Conservation (phyloP, 2,888 invertebrate species). For the Artemia sinica region DNA sequence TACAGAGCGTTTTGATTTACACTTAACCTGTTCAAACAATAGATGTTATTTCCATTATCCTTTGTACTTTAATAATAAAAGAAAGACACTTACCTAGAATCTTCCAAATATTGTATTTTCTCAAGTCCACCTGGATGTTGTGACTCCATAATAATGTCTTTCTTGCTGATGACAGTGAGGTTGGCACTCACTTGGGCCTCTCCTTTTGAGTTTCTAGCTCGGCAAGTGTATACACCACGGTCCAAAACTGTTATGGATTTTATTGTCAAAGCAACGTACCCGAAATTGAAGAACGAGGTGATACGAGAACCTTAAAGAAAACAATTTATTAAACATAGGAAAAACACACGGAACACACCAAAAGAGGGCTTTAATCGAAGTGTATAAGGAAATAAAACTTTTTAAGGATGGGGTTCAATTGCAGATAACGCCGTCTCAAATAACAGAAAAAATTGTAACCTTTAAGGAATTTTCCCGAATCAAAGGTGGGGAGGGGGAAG, state of each 20-base stretch:
- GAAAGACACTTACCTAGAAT: constrained; percentile 33
- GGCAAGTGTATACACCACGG: constrained; percentile 70
- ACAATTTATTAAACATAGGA: constrained; percentile 16
- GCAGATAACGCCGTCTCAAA: too few species aligned
- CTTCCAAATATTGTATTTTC: constrained; percentile 76
- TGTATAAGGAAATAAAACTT: background rate
- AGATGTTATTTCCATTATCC: too few species aligned
- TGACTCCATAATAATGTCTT: constrained; percentile 63
- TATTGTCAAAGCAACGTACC: constrained; percentile 82
- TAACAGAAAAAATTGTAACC: too few species aligned
- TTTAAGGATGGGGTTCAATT: background rate
- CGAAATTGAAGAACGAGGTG: constrained; percentile 82
- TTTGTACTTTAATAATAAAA: background rate
- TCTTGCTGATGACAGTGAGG: constrained; percentile 62
- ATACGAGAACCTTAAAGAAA: constrained; percentile 50
- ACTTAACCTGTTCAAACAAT: too few species aligned
- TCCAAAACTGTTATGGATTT: constrained; percentile 76
- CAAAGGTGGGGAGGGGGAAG: too few species aligned
- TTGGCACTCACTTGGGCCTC: constrained; percentile 66
- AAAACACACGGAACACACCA: too few species aligned
- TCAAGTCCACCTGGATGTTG: constrained; percentile 81
- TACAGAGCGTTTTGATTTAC: too few species aligned
- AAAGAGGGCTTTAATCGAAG: background rate
- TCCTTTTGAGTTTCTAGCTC: constrained; percentile 68
- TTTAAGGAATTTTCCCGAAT: too few species aligned